These are phyloP conservation scores for Ophiothrix spiculata DNA, from an alignment of 35 echinoderm and acorn worm genomes.

Conservation along the genomic window DNA sequence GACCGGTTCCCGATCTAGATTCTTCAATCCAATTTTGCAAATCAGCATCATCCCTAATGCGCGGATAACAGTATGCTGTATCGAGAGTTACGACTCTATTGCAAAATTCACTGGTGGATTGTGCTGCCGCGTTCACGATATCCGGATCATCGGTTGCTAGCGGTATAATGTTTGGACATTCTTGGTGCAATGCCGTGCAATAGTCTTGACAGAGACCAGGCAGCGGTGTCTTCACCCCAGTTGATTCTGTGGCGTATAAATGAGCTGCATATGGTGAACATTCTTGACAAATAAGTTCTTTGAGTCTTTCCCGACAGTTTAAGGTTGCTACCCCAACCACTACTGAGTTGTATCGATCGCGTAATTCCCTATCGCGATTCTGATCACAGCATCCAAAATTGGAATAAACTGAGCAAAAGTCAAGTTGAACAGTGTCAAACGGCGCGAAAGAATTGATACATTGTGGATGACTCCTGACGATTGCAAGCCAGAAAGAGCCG, in stretches of 20 bases:
- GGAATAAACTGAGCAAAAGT: slow-evolving; percentile 62
- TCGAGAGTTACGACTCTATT: slow-evolving; percentile 45
- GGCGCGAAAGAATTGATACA: slow-evolving; percentile 83
- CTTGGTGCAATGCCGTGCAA: slow-evolving; percentile 55
- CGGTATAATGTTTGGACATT: slow-evolving; percentile 55
- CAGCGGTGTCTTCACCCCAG: slow-evolving; percentile 17
- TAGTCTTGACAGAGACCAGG: slow-evolving; percentile 78
- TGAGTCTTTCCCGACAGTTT: slow-evolving; percentile 50
- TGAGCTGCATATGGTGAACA: slow-evolving; percentile 91
- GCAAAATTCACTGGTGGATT: slow-evolving; percentile 58
- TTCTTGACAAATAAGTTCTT: slow-evolving; percentile 80
- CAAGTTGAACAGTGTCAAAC: slow-evolving; percentile 32
- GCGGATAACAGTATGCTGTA: slow-evolving; percentile 79
- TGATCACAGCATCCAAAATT: slow-evolving; percentile 74
- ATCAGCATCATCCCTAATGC: slow-evolving; percentile 39
- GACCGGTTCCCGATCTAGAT: slow-evolving; percentile 37
- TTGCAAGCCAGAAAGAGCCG: too few species aligned
- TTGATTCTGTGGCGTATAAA: slow-evolving; percentile 65
- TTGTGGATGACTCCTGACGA: slow-evolving; percentile 72
- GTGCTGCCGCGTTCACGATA: slow-evolving; percentile 22
- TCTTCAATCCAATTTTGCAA: slow-evolving; percentile 42
- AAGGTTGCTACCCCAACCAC: neutral
- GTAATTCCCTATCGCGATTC: slow-evolving; percentile 36
- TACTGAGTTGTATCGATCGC: slow-evolving; percentile 8
- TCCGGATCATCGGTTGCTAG: slow-evolving; percentile 38